A percentile compares a stretch with the other conserved stretches of the same genome.
Evolutionary conservation across 1,140 invertebrate species (phyloP).

Genomic region (Drosophila nannoptera): DNA sequence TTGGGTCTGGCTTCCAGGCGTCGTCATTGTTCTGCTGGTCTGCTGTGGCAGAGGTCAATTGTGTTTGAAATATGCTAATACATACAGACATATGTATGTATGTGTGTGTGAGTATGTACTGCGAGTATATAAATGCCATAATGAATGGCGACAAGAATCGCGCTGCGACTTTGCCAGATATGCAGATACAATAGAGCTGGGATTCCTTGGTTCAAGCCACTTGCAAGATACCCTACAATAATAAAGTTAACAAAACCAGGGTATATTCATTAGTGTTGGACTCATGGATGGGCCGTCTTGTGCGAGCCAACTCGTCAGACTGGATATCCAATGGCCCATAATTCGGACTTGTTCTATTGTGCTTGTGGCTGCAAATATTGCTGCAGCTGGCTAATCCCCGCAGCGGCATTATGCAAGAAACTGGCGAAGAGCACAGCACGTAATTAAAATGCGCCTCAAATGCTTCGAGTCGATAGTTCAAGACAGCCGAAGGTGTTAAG

Average conservation of each 20-base stretch:
- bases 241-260: background rate
- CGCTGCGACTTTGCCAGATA: conserved; percentile 9
- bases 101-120: no score
- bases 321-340: background rate
- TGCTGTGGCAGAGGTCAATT: conserved; percentile 61
- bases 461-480: conserved; percentile 64
- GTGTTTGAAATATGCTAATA: conserved; percentile 33
- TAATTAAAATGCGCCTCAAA: conserved; percentile 63
- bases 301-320: background rate
- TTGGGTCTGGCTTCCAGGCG: conserved; percentile 30
- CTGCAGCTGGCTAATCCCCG: conserved; percentile 20
- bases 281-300: background rate
- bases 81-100: background rate
- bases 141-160: conserved; percentile 6
- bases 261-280: background rate
- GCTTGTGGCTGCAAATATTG: conserved; percentile 39
- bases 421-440: conserved; percentile 33
- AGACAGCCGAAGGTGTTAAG: conserved; percentile 48
- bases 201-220: background rate
- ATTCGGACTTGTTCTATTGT: conserved; percentile 29
- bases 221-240: conserved; percentile 16
- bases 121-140: conserved; percentile 3
- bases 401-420: conserved; percentile 45
- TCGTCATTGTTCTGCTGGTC: conserved; percentile 32
- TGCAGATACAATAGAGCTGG: conserved; percentile 4